Evolutionary conservation across 2,888 invertebrate species (phyloP).

Genomic region (Busseola fusca): DNA sequence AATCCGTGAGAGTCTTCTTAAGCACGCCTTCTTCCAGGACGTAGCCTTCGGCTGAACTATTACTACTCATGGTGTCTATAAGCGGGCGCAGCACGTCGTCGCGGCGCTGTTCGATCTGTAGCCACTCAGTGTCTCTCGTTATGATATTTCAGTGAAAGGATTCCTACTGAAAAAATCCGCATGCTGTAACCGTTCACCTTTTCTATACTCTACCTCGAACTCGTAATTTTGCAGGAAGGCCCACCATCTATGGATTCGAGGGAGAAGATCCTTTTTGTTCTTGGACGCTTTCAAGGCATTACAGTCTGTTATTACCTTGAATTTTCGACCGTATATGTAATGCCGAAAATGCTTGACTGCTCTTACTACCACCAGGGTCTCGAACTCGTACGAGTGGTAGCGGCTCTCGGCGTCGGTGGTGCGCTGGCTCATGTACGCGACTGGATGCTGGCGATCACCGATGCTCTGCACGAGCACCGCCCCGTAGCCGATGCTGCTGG

Average conservation of each 20-base stretch:
- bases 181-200: conserved; percentile 13
- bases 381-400: conserved; percentile 32
- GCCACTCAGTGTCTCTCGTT: no score
- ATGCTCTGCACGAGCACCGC: conserved; percentile 6
- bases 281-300: conserved; percentile 13
- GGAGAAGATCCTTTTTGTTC: conserved; percentile 9
- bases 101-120: no score
- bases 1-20: no score
- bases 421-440: conserved; percentile 18
- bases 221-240: conserved; percentile 20
- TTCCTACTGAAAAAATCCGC: conserved; percentile 19
- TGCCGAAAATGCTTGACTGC: conserved; percentile 49
- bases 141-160: no score
- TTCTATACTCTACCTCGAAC: conserved; percentile 16
- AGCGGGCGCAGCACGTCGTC: no score
- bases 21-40: no score
- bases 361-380: conserved; percentile 37
- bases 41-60: no score
- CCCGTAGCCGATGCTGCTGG: conserved; percentile 14
- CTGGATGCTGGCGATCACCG: conserved; percentile 14
- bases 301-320: conserved; percentile 20
- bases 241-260: conserved; percentile 17
- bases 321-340: conserved; percentile 50
- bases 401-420: conserved; percentile 29
- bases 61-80: no score